These are phyloP conservation scores for Periophthalmodon schlosseri DNA, from an alignment of 2,113 vertebrate species.

Conservation along the genomic window DNA sequence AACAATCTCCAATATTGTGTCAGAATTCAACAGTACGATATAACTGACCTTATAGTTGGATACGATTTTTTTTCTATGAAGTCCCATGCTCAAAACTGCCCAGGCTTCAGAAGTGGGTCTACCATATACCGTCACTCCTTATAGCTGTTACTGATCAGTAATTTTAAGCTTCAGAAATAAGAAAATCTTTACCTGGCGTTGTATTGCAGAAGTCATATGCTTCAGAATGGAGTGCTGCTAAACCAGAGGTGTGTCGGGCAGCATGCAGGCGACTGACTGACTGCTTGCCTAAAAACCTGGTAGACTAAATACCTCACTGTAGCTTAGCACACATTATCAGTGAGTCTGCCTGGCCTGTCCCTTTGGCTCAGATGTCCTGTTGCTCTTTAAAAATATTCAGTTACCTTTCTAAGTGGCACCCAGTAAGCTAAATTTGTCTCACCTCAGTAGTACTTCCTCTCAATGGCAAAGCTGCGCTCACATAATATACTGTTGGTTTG, in stretches of 20 bases:
- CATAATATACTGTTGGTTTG: slow-evolving; percentile 5
- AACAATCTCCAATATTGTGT: not conserved
- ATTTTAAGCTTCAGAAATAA: not conserved
- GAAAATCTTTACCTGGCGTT: slow-evolving; percentile 16
- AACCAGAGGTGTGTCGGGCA: slow-evolving; percentile 21
- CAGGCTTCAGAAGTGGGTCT: not conserved
- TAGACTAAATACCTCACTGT: slow-evolving; percentile 29
- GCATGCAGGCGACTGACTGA: slow-evolving; percentile 32
- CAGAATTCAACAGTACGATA: not conserved
- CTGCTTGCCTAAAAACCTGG: slow-evolving; percentile 18
- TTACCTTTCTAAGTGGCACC: slow-evolving; percentile 7
- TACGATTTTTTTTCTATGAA: not conserved
- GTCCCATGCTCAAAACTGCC: not conserved
- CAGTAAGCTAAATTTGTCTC: not conserved
- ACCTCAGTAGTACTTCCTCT: not conserved
- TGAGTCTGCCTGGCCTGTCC: not conserved
- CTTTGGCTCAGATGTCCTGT: slow-evolving; percentile 7
- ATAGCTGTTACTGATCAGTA: not conserved
- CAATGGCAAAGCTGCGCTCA: not conserved
- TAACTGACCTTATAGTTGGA: not conserved
- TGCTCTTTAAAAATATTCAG: slow-evolving; percentile 10
- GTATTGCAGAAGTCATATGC: slow-evolving; percentile 12
- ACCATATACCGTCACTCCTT: no score
- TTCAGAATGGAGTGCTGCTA: not conserved
- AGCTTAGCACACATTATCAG: not conserved